Conservation (phyloP, 2,113 vertebrate species). For the Pycnonotus jocosus region DNA sequence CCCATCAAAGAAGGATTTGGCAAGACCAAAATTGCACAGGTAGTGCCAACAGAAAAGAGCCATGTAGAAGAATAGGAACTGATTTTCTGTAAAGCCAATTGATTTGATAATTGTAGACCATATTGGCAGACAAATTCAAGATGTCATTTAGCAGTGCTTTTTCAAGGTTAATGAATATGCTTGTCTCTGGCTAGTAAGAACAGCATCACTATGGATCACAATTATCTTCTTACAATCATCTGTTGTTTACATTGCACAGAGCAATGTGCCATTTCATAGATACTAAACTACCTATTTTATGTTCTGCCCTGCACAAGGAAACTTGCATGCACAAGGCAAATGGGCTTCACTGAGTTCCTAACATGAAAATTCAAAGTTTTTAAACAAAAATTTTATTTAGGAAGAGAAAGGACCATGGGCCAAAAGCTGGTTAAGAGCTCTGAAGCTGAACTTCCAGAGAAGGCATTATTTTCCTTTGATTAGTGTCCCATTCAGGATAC, state of each 20-base stretch:
- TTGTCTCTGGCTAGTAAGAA: conserved; percentile 56
- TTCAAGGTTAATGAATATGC: conserved; percentile 74
- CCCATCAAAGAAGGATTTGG: conserved; percentile 45
- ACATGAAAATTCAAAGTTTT: conserved; percentile 24
- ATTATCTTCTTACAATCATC: conserved; percentile 60
- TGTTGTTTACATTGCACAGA: conserved; percentile 53
- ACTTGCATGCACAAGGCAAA: not conserved
- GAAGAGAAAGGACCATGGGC: not conserved
- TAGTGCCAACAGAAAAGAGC: conserved; percentile 69
- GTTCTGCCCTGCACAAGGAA: not conserved
- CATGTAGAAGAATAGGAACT: conserved; percentile 70
- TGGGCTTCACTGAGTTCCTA: not conserved
- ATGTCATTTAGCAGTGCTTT: conserved; percentile 69
- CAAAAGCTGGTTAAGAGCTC: not conserved
- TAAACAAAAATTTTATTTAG: conserved; percentile 5
- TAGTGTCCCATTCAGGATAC: not conserved
- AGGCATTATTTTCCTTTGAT: not conserved
- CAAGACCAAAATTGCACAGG: conserved; percentile 67
- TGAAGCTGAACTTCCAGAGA: not conserved
- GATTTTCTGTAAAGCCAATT: conserved; percentile 73
- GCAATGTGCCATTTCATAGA: conserved; percentile 17
- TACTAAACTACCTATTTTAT: conserved; percentile 36
- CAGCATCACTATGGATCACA: conserved; percentile 45
- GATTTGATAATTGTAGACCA: conserved; percentile 77
- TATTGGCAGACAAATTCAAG: conserved; percentile 73